phyloP scores from a whole-genome alignment of 2,797 vertebrate genomes.

The Salarias fasciatus region DNA sequence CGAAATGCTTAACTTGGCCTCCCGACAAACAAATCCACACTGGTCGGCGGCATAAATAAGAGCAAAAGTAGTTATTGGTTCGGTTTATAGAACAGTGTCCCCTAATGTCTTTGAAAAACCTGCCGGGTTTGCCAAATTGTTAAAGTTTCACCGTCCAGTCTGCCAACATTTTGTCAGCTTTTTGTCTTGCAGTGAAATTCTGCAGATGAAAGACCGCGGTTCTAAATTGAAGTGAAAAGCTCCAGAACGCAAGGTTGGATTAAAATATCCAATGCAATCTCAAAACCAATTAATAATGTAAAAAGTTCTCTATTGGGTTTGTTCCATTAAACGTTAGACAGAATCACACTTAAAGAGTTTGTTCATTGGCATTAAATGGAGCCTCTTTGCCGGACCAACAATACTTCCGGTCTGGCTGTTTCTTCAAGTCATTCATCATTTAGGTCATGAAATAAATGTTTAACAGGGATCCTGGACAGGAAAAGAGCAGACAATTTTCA shows the following conservation, averaged over 20 bases:
- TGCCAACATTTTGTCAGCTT: conserved; percentile 31
- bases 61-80: conserved; percentile 11
- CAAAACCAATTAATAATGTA: conserved; percentile 3
- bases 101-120: conserved; percentile 19
- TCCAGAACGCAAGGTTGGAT: neutral
- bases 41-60: neutral
- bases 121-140: conserved; percentile 10
- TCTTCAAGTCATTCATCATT: conserved; percentile 52
- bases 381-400: conserved; percentile 11
- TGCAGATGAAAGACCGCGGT: conserved; percentile 1
- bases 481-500: conserved; percentile 11
- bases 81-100: conserved; percentile 10
- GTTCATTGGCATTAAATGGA: conserved; percentile 1
- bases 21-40: conserved; percentile 12
- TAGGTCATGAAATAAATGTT: conserved; percentile 42
- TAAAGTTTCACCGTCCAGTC: conserved; percentile 10
- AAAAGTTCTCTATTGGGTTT: neutral
- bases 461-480: conserved; percentile 27
- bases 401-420: conserved; percentile 34
- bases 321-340: conserved; percentile 4
- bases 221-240: conserved; percentile 16
- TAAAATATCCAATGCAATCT: conserved; percentile 3
- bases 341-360: conserved; percentile 9
- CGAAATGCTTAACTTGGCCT: conserved; percentile 11
- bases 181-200: conserved; percentile 6